Percentiles rank a stretch among this genome's conserved stretches.
phyloP scores from a whole-genome alignment of 2,797 vertebrate species.

The Oophaga sylvatica region DNA sequence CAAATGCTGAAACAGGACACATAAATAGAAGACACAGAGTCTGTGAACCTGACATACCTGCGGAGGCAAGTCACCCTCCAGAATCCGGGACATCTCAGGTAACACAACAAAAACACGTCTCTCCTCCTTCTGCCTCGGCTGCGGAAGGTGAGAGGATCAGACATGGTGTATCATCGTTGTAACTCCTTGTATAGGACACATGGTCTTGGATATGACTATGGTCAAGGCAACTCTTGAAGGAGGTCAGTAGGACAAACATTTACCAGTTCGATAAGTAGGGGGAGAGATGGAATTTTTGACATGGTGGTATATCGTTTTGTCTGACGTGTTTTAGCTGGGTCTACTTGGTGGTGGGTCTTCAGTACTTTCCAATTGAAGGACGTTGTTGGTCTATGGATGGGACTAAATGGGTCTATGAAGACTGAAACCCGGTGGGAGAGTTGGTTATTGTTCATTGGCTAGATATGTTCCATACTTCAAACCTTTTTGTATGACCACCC shows the following conservation, averaged over 20 bases:
- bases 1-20: neutral
- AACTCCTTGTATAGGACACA: neutral
- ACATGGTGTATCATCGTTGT: neutral
- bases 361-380: neutral
- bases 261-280: neutral
- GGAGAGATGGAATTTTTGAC: neutral
- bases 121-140: neutral
- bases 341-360: neutral
- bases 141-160: neutral
- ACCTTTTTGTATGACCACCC: neutral
- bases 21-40: neutral
- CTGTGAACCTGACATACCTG: conserved; percentile 27
- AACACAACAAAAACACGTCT: conserved; percentile 1
- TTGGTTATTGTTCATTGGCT: neutral
- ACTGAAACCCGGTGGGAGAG: neutral
- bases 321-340: neutral
- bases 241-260: neutral
- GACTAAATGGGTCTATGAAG: neutral
- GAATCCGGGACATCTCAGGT: conserved; percentile 34
- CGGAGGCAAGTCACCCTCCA: neutral
- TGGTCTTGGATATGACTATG: neutral
- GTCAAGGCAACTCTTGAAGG: neutral
- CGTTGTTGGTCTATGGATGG: neutral
- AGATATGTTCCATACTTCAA: neutral
- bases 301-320: neutral